These are phyloP conservation scores for Mungos mungo DNA, from an alignment of 2,113 vertebrate species.

Conservation along the genomic window DNA sequence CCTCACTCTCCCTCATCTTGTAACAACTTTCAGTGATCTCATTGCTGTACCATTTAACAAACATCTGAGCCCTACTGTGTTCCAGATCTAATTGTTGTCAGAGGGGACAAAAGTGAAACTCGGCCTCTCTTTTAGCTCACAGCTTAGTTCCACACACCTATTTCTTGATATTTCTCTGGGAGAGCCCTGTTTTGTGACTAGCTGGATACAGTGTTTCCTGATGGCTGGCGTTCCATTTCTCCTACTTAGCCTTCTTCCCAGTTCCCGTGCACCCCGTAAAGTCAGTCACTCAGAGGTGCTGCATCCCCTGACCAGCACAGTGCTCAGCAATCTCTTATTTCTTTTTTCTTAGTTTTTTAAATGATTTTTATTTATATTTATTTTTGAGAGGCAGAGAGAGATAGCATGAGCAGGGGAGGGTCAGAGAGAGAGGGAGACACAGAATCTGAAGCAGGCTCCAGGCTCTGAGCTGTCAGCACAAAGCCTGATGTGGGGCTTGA, in stretches of 20 bases:
- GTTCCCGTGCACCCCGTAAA: background rate
- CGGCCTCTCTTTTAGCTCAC: background rate
- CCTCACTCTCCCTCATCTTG: background rate
- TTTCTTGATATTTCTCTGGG: background rate
- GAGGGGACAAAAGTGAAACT: accelerated
- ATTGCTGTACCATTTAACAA: background rate
- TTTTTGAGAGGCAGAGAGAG: no score
- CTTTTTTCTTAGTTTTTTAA: no score
- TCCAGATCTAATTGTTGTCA: background rate
- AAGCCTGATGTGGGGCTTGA: no score
- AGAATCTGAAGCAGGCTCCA: no score
- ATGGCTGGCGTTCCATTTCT: background rate
- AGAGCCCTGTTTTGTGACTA: background rate
- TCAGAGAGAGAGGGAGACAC: no score
- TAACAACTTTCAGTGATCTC: background rate
- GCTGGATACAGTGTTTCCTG: background rate
- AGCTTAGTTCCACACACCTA: background rate
- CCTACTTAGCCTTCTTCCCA: background rate
- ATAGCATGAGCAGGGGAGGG: no score
- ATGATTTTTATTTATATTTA: no score
- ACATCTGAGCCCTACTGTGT: background rate
- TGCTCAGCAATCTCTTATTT: background rate
- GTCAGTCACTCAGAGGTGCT: accelerated
- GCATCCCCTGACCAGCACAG: background rate
- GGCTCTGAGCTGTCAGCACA: no score